Conservation (phyloP, 2,888 invertebrate species). For the Gandaritis pyraliata region DNA sequence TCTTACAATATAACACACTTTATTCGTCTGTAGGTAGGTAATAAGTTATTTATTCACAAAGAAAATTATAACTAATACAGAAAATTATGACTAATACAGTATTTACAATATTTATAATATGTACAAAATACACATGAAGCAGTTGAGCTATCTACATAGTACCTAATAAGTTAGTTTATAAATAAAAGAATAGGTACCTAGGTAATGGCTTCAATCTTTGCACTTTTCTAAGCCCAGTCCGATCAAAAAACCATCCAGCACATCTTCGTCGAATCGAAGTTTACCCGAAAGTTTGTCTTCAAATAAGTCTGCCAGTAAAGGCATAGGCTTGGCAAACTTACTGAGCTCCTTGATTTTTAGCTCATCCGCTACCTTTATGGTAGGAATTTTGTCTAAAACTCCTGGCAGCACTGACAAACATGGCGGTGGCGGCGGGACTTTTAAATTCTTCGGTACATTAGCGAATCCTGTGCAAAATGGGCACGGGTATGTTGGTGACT, state of each 20-base stretch:
- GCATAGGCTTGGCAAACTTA: constrained; percentile 12
- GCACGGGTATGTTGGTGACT: constrained; percentile 23
- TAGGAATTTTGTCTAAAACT: constrained; percentile 44
- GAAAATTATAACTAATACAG: no score
- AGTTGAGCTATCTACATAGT: no score
- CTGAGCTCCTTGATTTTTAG: constrained; percentile 33
- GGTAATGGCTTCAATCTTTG: not conserved
- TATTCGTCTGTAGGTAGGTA: no score
- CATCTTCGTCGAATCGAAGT: constrained; percentile 52
- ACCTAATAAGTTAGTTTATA: no score
- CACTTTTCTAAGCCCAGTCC: constrained; percentile 46
- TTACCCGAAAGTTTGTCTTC: constrained; percentile 38
- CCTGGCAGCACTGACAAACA: constrained; percentile 46
- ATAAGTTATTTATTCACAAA: no score
- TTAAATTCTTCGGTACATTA: constrained; percentile 37
- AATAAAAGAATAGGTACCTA: no score
- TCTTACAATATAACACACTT: no score
- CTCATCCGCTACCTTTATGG: constrained; percentile 37
- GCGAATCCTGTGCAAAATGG: constrained; percentile 40
- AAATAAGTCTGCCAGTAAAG: constrained; percentile 32
- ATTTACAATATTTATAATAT: no score
- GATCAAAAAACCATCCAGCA: constrained; percentile 52
- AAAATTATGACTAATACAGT: no score
- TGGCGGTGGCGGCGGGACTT: constrained; percentile 42
- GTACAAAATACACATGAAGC: no score